Evolutionary conservation across 1,140 invertebrate species (phyloP).

Genomic region (Telenomus remus): DNA sequence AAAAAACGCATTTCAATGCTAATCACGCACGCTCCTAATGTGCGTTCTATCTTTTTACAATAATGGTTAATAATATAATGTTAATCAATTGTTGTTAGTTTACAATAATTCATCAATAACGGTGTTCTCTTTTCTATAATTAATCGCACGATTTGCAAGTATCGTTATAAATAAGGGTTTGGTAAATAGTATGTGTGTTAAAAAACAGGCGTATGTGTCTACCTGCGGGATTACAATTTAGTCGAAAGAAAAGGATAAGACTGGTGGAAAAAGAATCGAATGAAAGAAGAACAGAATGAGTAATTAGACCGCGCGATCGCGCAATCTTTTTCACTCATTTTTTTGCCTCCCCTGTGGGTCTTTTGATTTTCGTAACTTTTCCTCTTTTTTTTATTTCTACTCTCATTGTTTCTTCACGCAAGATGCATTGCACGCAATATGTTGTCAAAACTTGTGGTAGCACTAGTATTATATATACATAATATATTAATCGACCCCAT

Average conservation of each 20-base stretch:
- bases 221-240: conserved; percentile 9
- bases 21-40: conserved; percentile 59
- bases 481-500: conserved; percentile 38
- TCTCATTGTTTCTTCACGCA: conserved; percentile 45
- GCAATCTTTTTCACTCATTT: conserved; percentile 21
- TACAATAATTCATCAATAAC: conserved; percentile 47
- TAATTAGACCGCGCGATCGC: conserved; percentile 23
- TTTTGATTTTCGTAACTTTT: conserved; percentile 21
- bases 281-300: conserved; percentile 15
- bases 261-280: conserved; percentile 21
- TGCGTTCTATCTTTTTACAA: conserved; percentile 55
- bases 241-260: conserved; percentile 14
- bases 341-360: conserved; percentile 3
- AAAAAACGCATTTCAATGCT: conserved; percentile 24
- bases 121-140: conserved; percentile 10
- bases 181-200: conserved; percentile 69
- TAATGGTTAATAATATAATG: conserved; percentile 31
- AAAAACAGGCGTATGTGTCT: conserved; percentile 48
- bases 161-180: conserved; percentile 72
- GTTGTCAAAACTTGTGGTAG: conserved; percentile 42
- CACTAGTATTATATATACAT: conserved; percentile 58
- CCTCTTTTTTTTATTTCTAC: conserved; percentile 47
- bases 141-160: conserved; percentile 23
- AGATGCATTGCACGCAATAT: conserved; percentile 51
- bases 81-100: background rate